Conservation (phyloP, 2,797 vertebrate genomes). For the Adrianichthys oophorus region DNA sequence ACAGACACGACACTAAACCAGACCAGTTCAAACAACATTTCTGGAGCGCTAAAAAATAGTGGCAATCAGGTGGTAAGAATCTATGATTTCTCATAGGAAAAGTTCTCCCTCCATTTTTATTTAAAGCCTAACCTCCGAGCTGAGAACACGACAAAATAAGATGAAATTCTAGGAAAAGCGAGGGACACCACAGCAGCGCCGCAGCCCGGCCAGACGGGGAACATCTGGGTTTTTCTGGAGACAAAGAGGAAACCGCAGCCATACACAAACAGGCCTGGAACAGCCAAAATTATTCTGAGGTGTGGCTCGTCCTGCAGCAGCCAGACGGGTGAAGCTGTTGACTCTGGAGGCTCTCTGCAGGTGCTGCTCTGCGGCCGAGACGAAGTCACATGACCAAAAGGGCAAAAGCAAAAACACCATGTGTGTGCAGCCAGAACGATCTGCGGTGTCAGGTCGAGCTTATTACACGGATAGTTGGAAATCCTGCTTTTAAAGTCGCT, state of each 20-base stretch:
- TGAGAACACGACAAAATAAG: slow-evolving; percentile 32
- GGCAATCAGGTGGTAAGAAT: slow-evolving; percentile 30
- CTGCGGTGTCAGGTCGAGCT: slow-evolving; percentile 45
- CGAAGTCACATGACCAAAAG: slow-evolving; percentile 37
- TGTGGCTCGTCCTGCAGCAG: slow-evolving; percentile 43
- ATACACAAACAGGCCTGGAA: slow-evolving; percentile 38
- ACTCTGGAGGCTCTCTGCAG: slow-evolving; percentile 54
- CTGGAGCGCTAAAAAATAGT: slow-evolving; percentile 32
- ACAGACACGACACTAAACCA: slow-evolving; percentile 19
- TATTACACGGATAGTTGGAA: slow-evolving; percentile 35
- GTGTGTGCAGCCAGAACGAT: slow-evolving; percentile 25
- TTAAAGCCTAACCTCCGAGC: slow-evolving; percentile 18
- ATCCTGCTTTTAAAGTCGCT: slow-evolving; percentile 17
- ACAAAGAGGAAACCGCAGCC: slow-evolving; percentile 32
- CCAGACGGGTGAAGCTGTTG: slow-evolving; percentile 39
- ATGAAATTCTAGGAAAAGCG: slow-evolving; percentile 58
- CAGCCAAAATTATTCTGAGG: slow-evolving; percentile 63
- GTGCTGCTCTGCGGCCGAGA: slow-evolving; percentile 36
- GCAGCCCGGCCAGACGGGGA: slow-evolving; percentile 43
- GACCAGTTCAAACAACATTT: slow-evolving; percentile 29
- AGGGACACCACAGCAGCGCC: slow-evolving; percentile 52
- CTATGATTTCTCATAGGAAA: slow-evolving; percentile 21
- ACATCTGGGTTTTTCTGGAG: slow-evolving; percentile 57
- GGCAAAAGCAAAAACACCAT: slow-evolving; percentile 38
- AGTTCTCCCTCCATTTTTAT: slow-evolving; percentile 33